Percentiles rank a stretch among this genome's conserved stretches.
These are phyloP conservation scores for Leptopilina clavipes DNA, from an alignment of 1,140 invertebrate genomes.

Conservation along the genomic window DNA sequence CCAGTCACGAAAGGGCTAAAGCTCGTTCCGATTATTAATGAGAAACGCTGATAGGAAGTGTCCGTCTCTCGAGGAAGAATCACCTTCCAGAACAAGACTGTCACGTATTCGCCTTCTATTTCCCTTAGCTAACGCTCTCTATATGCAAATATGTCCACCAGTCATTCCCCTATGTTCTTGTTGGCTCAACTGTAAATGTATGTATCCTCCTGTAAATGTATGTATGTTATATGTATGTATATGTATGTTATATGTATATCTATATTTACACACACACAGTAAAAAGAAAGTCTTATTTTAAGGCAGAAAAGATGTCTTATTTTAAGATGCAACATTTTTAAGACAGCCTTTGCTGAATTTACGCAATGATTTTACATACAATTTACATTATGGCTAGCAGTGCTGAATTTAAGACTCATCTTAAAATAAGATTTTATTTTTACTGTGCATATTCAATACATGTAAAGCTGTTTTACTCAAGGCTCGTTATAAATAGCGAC, in stretches of 20 bases:
- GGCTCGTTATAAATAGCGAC: constrained; percentile 72
- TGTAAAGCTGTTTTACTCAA: constrained; percentile 37
- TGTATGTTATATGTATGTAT: constrained; percentile 50
- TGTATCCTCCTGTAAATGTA: constrained; percentile 43
- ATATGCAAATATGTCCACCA: constrained; percentile 72
- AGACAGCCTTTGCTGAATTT: no score
- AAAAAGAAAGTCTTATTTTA: no score
- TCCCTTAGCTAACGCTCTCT: constrained; percentile 75
- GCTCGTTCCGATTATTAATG: constrained; percentile 66
- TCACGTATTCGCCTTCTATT: constrained; percentile 75
- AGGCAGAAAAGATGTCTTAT: no score
- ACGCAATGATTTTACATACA: no score
- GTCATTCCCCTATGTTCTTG: constrained; percentile 63
- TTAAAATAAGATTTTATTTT: no score
- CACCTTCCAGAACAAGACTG: constrained; percentile 64
- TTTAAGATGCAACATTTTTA: no score
- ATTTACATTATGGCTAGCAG: no score
- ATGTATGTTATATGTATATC: constrained; percentile 39
- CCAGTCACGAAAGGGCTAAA: constrained; percentile 46
- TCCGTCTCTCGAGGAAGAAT: constrained; percentile 69
- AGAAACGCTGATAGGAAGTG: constrained; percentile 68
- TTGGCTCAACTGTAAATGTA: constrained; percentile 55
- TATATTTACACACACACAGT: constrained; percentile 42
- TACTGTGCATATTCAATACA: constrained; percentile 49
- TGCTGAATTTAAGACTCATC: no score